These are phyloP conservation scores for Mythimna ferrago DNA, from an alignment of 2,888 invertebrate genomes.

Conservation along the genomic window DNA sequence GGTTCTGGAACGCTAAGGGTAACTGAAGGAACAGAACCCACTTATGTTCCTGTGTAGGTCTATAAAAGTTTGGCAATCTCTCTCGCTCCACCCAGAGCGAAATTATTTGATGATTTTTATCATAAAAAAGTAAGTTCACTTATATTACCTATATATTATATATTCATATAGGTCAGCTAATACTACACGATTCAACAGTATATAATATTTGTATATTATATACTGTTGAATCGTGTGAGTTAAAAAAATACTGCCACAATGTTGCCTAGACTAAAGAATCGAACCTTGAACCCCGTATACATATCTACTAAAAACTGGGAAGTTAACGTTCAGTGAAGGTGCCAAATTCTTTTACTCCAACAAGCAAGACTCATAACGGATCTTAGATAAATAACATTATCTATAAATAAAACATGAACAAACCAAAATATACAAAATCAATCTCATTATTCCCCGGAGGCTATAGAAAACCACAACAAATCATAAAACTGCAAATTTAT, in stretches of 20 bases:
- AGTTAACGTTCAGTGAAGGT: background rate
- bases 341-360: background rate
- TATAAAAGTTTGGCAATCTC: too few relatives aligned
- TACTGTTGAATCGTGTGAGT: too few relatives aligned
- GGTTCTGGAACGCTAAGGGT: too few relatives aligned
- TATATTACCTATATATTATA: too few relatives aligned
- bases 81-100: too few relatives aligned
- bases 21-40: too few relatives aligned
- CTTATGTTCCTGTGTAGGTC: too few relatives aligned
- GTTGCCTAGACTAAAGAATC: background rate
- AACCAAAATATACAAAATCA: conserved; percentile 38
- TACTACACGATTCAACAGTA: too few relatives aligned
- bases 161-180: too few relatives aligned
- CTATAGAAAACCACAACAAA: conserved; percentile 45
- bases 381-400: background rate
- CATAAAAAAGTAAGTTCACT: too few relatives aligned
- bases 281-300: background rate
- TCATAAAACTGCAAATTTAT: conserved; percentile 59
- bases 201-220: too few relatives aligned
- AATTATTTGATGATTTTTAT: too few relatives aligned
- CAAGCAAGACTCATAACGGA: background rate
- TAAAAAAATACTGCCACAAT: background rate
- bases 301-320: background rate
- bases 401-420: conserved; percentile 1
- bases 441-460: conserved; percentile 36